These are phyloP conservation scores for Chymomyza caudatula DNA, from an alignment of 2,888 invertebrate genomes.

Conservation along the genomic window DNA sequence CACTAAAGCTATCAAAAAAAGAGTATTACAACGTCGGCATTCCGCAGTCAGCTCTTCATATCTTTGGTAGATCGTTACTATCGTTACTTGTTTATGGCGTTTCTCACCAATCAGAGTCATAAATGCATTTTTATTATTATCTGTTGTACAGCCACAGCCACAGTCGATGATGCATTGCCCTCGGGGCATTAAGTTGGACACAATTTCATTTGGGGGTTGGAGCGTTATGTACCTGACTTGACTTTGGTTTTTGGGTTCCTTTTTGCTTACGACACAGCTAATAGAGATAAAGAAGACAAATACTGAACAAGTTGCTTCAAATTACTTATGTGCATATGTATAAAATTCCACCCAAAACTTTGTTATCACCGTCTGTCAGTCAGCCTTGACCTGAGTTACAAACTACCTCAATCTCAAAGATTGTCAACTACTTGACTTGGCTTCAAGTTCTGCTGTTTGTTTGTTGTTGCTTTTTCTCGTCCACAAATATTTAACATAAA, in stretches of 20 bases:
- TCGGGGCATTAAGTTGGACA: conserved; percentile 15
- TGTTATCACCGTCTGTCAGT: conserved; percentile 21
- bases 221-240: not conserved
- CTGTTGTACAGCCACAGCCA: conserved; percentile 36
- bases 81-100: conserved; percentile 31
- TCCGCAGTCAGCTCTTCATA: not conserved
- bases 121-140: conserved; percentile 65
- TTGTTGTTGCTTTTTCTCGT: conserved; percentile 41
- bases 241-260: not conserved
- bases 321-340: conserved; percentile 20
- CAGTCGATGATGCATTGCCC: conserved; percentile 25
- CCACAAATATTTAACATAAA: conserved; percentile 59
- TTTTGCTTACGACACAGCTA: conserved; percentile 11
- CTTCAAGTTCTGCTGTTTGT: conserved; percentile 24
- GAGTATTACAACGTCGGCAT: not conserved
- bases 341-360: conserved; percentile 4
- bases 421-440: conserved; percentile 48
- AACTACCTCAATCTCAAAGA: conserved; percentile 14
- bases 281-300: conserved; percentile 43
- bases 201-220: not conserved
- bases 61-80: conserved; percentile 27
- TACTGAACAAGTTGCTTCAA: not conserved
- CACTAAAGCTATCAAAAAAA: too few species aligned
- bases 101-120: conserved; percentile 64
- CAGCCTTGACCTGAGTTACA: conserved; percentile 33